Evolutionary conservation across 2,113 vertebrate species (phyloP).

Genomic region (Dipodomys merriami): DNA sequence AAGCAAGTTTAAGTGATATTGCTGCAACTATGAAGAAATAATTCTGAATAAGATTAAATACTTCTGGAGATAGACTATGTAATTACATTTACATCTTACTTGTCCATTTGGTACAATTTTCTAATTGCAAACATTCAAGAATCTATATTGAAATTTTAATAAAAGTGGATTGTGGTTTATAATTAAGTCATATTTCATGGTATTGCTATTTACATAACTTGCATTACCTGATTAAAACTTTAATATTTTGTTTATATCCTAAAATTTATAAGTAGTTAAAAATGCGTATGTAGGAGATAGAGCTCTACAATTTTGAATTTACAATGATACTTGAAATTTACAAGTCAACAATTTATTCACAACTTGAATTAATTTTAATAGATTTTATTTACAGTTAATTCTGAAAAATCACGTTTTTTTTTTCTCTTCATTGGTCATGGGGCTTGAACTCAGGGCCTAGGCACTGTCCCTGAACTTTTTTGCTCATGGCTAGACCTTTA

Average conservation of each 20-base stretch:
- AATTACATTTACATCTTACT: not conserved
- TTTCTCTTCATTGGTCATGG: too few species aligned
- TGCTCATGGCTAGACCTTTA: too few species aligned
- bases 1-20: too few species aligned
- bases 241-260: not conserved
- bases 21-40: too few species aligned
- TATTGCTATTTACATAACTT: too few species aligned
- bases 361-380: not conserved
- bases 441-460: too few species aligned
- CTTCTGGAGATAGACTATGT: not conserved
- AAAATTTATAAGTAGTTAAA: not conserved
- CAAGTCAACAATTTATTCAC: not conserved
- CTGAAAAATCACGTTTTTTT: not conserved
- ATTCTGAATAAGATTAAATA: not conserved
- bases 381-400: not conserved
- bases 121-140: not conserved
- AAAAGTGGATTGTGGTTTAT: not conserved
- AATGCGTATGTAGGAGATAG: not conserved
- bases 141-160: not conserved
- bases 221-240: not conserved
- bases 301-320: not conserved
- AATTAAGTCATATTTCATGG: too few species aligned
- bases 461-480: too few species aligned
- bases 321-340: not conserved
- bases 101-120: not conserved